Evolutionary conservation across 2,888 invertebrate species (phyloP), one percentile per base, ranked within the genome.

Genomic region (Leptinotarsa peninsularis): DNA sequence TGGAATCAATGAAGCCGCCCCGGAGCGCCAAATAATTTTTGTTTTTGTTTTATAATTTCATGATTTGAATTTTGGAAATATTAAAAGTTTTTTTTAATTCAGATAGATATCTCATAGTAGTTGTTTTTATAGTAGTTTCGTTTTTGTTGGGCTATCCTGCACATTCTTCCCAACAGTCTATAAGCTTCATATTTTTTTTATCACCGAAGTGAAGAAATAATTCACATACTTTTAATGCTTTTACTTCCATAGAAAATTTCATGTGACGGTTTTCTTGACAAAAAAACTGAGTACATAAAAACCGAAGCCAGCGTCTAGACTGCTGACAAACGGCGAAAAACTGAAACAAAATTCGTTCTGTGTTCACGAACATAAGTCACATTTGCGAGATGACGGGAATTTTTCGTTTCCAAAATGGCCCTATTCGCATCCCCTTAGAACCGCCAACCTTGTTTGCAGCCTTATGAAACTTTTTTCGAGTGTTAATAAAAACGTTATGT

Each of bases 371-470:
- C 58, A 71, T 75, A 75, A 72, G 74, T 71, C 76, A 74, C 74
- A 71, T 75, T 75, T 76, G 76, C 75, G 73, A 77, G 73, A 77
- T 70, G 79, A 76, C 72, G 76, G 75, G 80, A 79, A 81, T 81
- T 80, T 81, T 81, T 81, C 80, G 81, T 81, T 77, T 79, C 68
- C 54, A 72, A 76, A 75, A 77, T 78, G 73, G 73, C 76, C 67
- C 60, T 71, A 52, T 69, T 73, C 69, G 73, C 73, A 66, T 54
- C 60, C 21, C 33, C 67, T 23, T 58, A 68, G 60, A 73, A 67
- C 50, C 60, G 18, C 17, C 18, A 66, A 66, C 63, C 66, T 66
- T 60, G 23, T 69, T 18, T 10, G 15, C 50, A 23, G 67, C n/a
- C 63, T 33, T 49, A n/a, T 73, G 50, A 72, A 56, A 70, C 69